phyloP scores from a whole-genome alignment of 2,888 invertebrate genomes.

The Euplagia quadripunctaria region DNA sequence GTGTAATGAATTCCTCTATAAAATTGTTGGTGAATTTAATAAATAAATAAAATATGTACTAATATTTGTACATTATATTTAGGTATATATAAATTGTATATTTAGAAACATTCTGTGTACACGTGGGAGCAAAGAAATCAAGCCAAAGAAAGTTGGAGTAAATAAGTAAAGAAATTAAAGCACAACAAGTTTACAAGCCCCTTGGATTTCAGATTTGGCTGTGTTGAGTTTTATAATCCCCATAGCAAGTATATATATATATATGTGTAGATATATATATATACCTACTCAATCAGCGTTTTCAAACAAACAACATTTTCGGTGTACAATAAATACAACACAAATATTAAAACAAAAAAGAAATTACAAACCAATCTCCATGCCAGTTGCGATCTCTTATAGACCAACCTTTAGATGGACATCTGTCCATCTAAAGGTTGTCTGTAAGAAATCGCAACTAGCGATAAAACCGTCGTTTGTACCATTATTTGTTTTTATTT shows the following conservation, averaged over 20 bases:
- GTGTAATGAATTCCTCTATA: too few species aligned
- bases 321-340: not conserved
- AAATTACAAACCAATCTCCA: too few species aligned
- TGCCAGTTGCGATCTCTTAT: too few species aligned
- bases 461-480: too few species aligned
- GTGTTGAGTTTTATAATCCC: not conserved
- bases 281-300: not conserved
- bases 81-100: not conserved
- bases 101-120: constrained; percentile 16
- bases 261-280: not conserved
- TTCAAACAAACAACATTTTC: not conserved
- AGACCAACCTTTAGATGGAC: too few species aligned
- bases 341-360: too few species aligned
- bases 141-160: constrained; percentile 9
- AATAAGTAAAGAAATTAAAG: not conserved
- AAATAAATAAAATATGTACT: not conserved
- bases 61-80: not conserved
- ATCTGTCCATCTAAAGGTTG: too few species aligned
- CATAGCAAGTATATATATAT: not conserved
- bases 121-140: constrained; percentile 5
- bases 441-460: too few species aligned
- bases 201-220: constrained; percentile 5
- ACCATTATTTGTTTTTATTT: too few species aligned
- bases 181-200: constrained; percentile 1
- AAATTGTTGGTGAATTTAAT: not conserved